Conservation (phyloP, 2,888 invertebrate genomes). For the Mantis religiosa region DNA sequence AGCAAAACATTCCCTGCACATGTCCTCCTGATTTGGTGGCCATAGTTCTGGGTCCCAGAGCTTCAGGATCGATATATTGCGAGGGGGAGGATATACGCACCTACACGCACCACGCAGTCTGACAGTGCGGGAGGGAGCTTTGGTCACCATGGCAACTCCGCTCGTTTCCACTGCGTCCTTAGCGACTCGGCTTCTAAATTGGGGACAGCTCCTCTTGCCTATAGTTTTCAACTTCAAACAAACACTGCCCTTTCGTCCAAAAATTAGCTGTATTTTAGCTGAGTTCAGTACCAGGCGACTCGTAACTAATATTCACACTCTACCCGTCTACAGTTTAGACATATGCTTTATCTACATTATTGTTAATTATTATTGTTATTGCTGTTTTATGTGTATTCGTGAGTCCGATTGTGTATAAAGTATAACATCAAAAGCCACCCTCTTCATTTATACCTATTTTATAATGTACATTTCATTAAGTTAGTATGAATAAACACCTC, state of each 20-base stretch:
- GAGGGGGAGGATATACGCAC: background rate
- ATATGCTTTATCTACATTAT: no score
- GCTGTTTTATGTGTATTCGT: no score
- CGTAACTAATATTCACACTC: no score
- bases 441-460: no score
- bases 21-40: background rate
- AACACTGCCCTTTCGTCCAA: background rate
- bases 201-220: background rate
- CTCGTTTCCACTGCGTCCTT: background rate
- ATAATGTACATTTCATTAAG: no score
- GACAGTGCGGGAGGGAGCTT: background rate
- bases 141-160: background rate
- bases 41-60: background rate
- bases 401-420: no score
- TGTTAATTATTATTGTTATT: no score
- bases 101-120: constrained; percentile 5
- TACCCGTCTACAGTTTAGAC: no score
- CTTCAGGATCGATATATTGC: background rate
- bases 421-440: no score
- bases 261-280: no score
- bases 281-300: no score
- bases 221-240: background rate
- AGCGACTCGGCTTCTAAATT: background rate
- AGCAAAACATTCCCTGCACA: background rate
- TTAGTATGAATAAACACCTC: no score